These are phyloP conservation scores for Dendroctonus ponderosae DNA, from an alignment of 1,140 invertebrate genomes.

Conservation along the genomic window DNA sequence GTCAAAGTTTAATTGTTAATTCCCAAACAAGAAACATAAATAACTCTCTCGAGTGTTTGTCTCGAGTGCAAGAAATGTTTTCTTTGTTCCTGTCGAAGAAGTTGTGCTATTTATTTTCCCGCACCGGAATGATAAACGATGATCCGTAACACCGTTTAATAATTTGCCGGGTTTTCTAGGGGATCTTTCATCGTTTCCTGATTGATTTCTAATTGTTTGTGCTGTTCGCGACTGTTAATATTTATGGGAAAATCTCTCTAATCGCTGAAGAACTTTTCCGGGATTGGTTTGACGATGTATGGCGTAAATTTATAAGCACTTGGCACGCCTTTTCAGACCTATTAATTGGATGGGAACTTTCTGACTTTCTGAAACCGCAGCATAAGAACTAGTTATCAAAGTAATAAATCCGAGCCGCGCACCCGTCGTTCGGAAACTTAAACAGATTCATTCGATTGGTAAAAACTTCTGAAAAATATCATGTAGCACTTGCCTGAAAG, in stretches of 20 bases:
- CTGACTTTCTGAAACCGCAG: too few relatives aligned
- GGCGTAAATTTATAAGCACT: not conserved
- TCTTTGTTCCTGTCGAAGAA: not conserved
- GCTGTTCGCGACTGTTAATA: not conserved
- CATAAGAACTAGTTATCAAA: conserved; percentile 2
- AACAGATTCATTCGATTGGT: conserved; percentile 3
- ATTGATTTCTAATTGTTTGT: conserved; percentile 11
- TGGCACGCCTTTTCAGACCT: not conserved
- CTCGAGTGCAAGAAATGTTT: too few relatives aligned
- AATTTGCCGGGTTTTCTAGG: not conserved
- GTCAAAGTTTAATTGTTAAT: not conserved
- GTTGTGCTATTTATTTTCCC: not conserved
- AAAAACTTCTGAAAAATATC: conserved; percentile 3
- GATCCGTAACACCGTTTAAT: conserved; percentile 6
- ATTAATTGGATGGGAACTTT: too few relatives aligned
- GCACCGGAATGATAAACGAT: conserved; percentile 10
- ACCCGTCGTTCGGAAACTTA: not conserved
- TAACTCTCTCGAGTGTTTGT: too few relatives aligned
- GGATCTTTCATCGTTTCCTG: conserved; percentile 3
- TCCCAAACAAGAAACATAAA: not conserved
- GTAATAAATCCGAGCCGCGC: not conserved
- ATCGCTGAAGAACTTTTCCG: not conserved
- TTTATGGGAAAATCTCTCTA: conserved; percentile 4
- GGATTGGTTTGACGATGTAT: not conserved
- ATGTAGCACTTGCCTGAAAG: conserved; percentile 7